Base-by-base conservation (phyloP, 1,140 invertebrate species). In the Pantala flavescens region DNA sequence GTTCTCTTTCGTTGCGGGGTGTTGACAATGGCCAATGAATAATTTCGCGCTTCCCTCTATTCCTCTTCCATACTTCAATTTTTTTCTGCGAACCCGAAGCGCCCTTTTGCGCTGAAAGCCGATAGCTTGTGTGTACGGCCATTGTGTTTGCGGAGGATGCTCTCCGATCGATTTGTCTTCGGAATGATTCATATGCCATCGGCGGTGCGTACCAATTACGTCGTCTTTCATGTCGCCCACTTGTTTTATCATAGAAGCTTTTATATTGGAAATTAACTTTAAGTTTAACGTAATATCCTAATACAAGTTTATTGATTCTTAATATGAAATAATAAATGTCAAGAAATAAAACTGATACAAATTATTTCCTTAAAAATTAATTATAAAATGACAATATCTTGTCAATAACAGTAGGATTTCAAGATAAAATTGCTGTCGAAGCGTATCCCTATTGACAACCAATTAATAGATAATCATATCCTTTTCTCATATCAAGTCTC, bases 101-200 rank as follows among this genome's bases (percentile, higher is more conserved):
- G 49, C 49, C 49, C 49, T 63, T 21, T 16, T 63, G 14, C 49
- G 12, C 49, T 63, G n/a, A 63, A 63, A 63, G 49, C 49, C 49
- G 49, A 63, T 63, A 63, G 49, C 12, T 63, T 19, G n/a, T 21
- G n/a, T 63, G 14, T 5, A 12, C 49, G 49, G 49, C 16, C 49
- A 63, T 63, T 63, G 49, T 63, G 49, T 63, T 9, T 63, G 49
- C 49, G n/a, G 5, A 21, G 49, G 49, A 63, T 63, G 49, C 12
- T 63, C 49, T 63, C 49, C 49, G 49, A 63, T 21, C 49, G 49
- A 63, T 63, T 63, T 63, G 49, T 63, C 49, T 63, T 21, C 49
- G 49, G 49, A 63, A 63, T 63, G 49, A 63, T 63, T 63, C 49
- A 63, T 63, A 63, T 21, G 49, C 49, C 49, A 21, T 63, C 49